Evolutionary conservation across 2,888 invertebrate species (phyloP).

Genomic region (Sinodicranocentrus sp.): DNA sequence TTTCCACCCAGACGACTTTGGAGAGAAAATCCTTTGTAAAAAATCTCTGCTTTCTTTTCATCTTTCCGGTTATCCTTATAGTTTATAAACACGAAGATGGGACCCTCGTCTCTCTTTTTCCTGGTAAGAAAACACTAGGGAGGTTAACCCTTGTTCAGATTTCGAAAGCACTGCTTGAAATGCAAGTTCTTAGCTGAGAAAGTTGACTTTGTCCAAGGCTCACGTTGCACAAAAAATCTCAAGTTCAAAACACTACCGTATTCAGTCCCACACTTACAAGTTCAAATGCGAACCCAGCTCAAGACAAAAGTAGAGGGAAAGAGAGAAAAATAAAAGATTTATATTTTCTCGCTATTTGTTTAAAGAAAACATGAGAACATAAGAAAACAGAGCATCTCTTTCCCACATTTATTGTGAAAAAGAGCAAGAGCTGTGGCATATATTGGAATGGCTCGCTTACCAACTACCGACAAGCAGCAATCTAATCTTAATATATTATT

Average conservation of each 20-base stretch:
- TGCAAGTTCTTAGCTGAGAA: neutral
- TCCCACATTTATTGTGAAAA: neutral
- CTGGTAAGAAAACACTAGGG: conserved; percentile 8
- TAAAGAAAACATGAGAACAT: too few relatives aligned
- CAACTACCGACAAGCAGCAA: conserved; percentile 25
- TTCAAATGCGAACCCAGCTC: neutral
- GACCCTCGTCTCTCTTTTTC: too few relatives aligned
- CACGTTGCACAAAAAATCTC: conserved; percentile 2
- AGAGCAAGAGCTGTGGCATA: too few relatives aligned
- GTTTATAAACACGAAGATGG: too few relatives aligned
- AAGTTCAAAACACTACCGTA: neutral
- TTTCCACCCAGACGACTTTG: too few relatives aligned
- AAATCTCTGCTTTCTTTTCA: neutral
- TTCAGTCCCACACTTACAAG: neutral
- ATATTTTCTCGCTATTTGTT: conserved; percentile 34
- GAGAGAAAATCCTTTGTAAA: neutral
- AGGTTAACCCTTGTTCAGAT: conserved; percentile 24
- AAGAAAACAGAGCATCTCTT: neutral
- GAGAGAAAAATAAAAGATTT: conserved; percentile 3
- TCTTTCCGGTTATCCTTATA: neutral
- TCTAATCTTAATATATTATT: conserved; percentile 50
- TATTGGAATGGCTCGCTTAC: conserved; percentile 5
- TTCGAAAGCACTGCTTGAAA: neutral
- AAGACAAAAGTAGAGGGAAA: neutral
- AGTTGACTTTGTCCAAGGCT: conserved; percentile 7